phyloP scores from a whole-genome alignment of 2,888 invertebrate genomes.

The Scotopteryx bipunctaria region DNA sequence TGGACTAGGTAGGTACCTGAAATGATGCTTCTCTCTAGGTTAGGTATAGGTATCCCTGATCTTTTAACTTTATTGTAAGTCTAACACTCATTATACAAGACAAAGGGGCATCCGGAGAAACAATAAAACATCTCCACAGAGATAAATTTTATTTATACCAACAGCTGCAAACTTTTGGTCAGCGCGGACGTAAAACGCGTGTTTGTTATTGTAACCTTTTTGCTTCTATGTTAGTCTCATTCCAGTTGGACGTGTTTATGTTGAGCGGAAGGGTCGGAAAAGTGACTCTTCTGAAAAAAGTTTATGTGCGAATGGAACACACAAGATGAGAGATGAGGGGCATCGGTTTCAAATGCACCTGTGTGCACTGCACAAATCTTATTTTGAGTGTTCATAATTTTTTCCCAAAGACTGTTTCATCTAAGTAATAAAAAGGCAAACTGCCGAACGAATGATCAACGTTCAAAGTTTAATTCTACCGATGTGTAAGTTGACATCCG shows the following conservation, averaged over 20 bases:
- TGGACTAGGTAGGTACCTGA: too few relatives aligned
- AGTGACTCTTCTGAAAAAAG: slow-evolving; percentile 25
- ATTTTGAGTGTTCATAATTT: too few relatives aligned
- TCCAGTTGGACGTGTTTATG: slow-evolving; percentile 50
- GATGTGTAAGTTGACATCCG: too few relatives aligned
- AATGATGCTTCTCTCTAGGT: too few relatives aligned
- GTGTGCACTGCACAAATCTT: too few relatives aligned
- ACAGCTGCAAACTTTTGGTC: slow-evolving; percentile 84
- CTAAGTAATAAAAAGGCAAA: too few relatives aligned
- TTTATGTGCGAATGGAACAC: slow-evolving; percentile 16
- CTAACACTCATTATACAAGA: slow-evolving; percentile 18
- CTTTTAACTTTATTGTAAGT: not conserved
- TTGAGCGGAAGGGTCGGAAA: slow-evolving; percentile 45
- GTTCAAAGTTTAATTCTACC: too few relatives aligned
- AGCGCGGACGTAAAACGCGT: slow-evolving; percentile 67
- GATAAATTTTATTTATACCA: slow-evolving; percentile 81
- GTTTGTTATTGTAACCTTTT: slow-evolving; percentile 70
- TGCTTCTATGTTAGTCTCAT: slow-evolving; percentile 60
- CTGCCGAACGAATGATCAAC: too few relatives aligned
- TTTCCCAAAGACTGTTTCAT: too few relatives aligned
- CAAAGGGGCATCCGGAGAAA: slow-evolving; percentile 45
- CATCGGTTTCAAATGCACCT: too few relatives aligned
- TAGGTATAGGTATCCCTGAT: slow-evolving; percentile 6
- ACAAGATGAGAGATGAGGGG: slow-evolving; percentile 22
- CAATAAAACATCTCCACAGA: slow-evolving; percentile 74